Percentiles rank a stretch among this genome's conserved stretches.
Evolutionary conservation across 2,113 vertebrate genomes (phyloP).

Genomic region (Silurus glanis): DNA sequence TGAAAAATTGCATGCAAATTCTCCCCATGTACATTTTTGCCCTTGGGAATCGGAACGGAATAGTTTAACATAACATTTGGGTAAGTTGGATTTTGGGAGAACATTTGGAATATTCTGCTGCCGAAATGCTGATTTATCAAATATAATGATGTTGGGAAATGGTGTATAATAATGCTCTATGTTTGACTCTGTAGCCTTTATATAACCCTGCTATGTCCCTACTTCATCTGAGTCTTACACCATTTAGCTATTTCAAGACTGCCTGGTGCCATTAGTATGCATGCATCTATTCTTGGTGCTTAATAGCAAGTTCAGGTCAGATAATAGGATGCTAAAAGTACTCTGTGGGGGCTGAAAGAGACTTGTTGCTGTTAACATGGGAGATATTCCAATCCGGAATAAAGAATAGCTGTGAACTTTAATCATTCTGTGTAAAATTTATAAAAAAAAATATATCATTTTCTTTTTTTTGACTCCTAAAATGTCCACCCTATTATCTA

Average conservation of each 20-base stretch:
- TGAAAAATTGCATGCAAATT: not conserved
- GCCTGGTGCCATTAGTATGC: not conserved
- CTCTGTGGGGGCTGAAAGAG: not conserved
- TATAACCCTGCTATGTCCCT: slow-evolving; percentile 14
- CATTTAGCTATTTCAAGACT: not conserved
- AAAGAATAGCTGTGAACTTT: not conserved
- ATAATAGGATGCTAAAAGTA: slow-evolving; percentile 16
- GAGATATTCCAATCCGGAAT: not conserved
- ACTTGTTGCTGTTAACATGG: not conserved
- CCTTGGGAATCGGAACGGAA: not conserved
- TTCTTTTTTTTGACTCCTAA: no score
- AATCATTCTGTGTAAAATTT: no score
- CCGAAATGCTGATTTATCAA: not conserved
- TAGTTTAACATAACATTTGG: not conserved
- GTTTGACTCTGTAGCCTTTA: not conserved
- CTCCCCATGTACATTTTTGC: not conserved
- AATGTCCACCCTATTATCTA: no score
- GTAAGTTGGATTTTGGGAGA: not conserved
- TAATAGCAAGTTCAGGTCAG: not conserved
- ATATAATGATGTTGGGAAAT: not conserved
- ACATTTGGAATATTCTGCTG: not conserved
- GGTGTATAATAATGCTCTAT: slow-evolving; percentile 1
- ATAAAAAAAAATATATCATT: no score
- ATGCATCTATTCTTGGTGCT: slow-evolving; percentile 1
- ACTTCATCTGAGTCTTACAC: slow-evolving; percentile 9